These are phyloP conservation scores for Thymallus thymallus DNA, from an alignment of 2,113 vertebrate species.

Conservation along the genomic window DNA sequence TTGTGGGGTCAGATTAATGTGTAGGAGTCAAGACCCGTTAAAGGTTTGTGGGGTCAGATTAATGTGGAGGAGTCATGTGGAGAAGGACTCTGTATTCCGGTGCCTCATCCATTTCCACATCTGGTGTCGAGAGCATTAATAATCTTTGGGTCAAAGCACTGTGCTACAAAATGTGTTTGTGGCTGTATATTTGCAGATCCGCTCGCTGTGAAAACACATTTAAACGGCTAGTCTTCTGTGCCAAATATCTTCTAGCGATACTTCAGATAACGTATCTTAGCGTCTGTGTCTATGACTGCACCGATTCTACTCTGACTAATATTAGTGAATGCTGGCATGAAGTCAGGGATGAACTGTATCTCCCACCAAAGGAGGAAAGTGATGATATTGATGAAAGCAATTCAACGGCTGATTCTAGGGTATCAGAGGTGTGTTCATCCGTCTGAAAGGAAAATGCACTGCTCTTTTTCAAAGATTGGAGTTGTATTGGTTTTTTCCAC, in stretches of 20 bases:
- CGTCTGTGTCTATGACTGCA: constrained; percentile 51
- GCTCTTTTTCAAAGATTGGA: constrained; percentile 39
- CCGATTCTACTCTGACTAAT: constrained; percentile 53
- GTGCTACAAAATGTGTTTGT: constrained; percentile 22
- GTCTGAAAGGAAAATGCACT: constrained; percentile 44
- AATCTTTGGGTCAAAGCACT: constrained; percentile 18
- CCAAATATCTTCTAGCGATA: constrained; percentile 55
- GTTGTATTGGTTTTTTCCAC: constrained; percentile 43
- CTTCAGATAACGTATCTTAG: constrained; percentile 60
- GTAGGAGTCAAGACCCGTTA: too few species aligned
- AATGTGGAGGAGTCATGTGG: too few species aligned
- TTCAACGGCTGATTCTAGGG: constrained; percentile 36
- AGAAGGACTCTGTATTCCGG: too few species aligned
- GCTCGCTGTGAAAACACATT: constrained; percentile 56
- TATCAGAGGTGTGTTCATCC: constrained; percentile 39
- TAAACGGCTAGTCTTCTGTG: constrained; percentile 48
- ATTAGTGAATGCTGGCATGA: constrained; percentile 61
- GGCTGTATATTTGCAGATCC: constrained; percentile 48
- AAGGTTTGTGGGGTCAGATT: too few species aligned
- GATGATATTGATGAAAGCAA: constrained; percentile 37
- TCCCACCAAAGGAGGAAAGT: constrained; percentile 55
- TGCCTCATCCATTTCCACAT: constrained; percentile 37
- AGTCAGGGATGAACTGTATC: constrained; percentile 55
- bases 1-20: too few species aligned
- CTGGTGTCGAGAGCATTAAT: constrained; percentile 27